Conservation (phyloP, 2,797 vertebrate species). For the Danio kyathit region DNA sequence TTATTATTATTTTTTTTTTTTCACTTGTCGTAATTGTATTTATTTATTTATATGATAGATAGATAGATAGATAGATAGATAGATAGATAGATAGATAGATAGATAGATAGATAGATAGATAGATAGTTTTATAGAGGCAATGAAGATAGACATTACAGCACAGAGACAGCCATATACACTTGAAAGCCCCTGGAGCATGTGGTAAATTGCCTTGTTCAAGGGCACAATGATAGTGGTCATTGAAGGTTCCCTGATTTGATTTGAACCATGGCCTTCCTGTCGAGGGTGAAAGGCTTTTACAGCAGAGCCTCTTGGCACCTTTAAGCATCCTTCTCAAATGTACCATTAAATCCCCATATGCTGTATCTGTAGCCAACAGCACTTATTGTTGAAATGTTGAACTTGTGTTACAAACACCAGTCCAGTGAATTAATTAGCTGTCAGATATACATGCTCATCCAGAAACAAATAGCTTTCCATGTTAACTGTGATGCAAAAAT, state of each 20-base stretch:
- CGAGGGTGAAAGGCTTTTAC: neutral
- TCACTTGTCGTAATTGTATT: no score
- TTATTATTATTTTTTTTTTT: no score
- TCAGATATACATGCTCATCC: neutral
- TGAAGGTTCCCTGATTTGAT: slow-evolving; percentile 38
- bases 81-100: no score
- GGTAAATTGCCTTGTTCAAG: slow-evolving; percentile 30
- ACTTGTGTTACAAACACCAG: slow-evolving; percentile 1
- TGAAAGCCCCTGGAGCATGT: slow-evolving; percentile 14
- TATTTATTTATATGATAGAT: no score
- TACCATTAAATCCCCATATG: slow-evolving; percentile 8
- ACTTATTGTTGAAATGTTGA: slow-evolving; percentile 10
- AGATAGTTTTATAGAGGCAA: no score
- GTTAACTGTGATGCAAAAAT: neutral
- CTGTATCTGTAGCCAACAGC: neutral
- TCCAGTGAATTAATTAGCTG: slow-evolving; percentile 7
- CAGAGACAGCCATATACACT: neutral
- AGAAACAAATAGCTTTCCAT: slow-evolving; percentile 7
- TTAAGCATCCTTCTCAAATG: slow-evolving; percentile 22
- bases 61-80: no score
- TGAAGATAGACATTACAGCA: neutral
- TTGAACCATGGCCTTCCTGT: slow-evolving; percentile 31
- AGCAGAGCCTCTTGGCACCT: slow-evolving; percentile 5
- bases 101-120: no score
- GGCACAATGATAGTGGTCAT: slow-evolving; percentile 22